Evolutionary conservation across 2,888 invertebrate genomes (phyloP), one percentile per base, ranked within the genome.

Genomic region (Tribolium freemani): DNA sequence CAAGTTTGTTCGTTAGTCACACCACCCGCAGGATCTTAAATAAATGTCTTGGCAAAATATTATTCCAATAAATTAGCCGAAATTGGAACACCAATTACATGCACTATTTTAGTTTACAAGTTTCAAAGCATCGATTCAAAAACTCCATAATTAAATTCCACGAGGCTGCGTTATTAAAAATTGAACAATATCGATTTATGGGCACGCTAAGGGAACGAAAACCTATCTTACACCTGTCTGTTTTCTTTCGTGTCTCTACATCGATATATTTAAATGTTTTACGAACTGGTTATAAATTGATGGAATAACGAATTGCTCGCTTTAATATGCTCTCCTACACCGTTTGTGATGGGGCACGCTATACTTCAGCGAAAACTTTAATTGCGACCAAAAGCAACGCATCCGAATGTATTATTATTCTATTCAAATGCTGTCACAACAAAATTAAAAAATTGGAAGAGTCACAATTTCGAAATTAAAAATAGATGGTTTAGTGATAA

Each of bases 251-350:
- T 73, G 67, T 70, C 64, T 67, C 57, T 38, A 64, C 66, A 71
- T 76, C 76, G 72, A 75, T 75, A 76, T 69, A 71, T 73, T 74
- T 76, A 67, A 76, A 76, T 75, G 72, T 76, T 76, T 76, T 64
- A 76, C 45, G 68, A 75, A 69, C 67, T 69, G 54, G 58, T 76
- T 76, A 76, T 71, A 71, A 75, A 76, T 76, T 76, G 68, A 76
- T 76, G 75, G 75, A 76, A 76, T 76, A 74, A 75, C 63, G 71
- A 76, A 76, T 74, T 72, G 60, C 67, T 64, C 46, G 63, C 64
- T 69, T 72, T 58, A 72, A 72, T 72, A 72, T 56, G 53, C 51
- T 51, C 21, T 31, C 50, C 21, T 56, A 61, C 68, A 61, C 38
- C 44, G 58, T 51, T 66, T 71, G 50, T 13, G 31, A 66, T 30